Evolutionary conservation across 2,113 vertebrate species (phyloP).

Genomic region (Paramisgurnus dabryanus): DNA sequence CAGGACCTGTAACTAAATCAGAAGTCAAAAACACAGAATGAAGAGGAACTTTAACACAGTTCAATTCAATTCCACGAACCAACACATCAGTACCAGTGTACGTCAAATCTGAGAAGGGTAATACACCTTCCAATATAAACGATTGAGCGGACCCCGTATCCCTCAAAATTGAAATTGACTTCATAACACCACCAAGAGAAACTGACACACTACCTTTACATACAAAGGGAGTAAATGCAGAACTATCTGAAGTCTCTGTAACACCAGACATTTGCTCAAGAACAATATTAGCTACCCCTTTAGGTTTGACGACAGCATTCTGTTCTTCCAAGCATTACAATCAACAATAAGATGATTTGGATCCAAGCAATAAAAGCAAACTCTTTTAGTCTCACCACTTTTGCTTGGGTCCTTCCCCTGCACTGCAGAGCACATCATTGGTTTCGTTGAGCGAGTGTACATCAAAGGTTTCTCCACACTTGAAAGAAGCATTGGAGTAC

Average conservation of each 20-base stretch:
- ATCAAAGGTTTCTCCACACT: background rate
- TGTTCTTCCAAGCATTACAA: background rate
- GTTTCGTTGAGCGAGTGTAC: background rate
- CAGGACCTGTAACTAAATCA: slow-evolving; percentile 6
- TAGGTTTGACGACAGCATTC: background rate
- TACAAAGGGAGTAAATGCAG: slow-evolving; percentile 5
- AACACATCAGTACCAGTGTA: slow-evolving; percentile 9
- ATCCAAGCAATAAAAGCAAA: slow-evolving; percentile 16
- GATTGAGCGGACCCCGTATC: slow-evolving; percentile 10
- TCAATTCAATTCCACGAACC: slow-evolving; percentile 26
- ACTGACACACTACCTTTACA: slow-evolving; percentile 8
- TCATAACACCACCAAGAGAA: background rate
- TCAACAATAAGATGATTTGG: background rate
- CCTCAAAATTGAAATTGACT: background rate
- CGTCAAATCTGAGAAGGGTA: background rate
- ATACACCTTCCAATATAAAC: background rate
- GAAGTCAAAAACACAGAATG: background rate
- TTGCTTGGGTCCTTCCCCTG: background rate
- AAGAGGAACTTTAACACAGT: slow-evolving; percentile 1
- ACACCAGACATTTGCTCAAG: background rate
- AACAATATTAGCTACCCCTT: background rate
- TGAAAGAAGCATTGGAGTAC: background rate
- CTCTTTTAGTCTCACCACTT: background rate
- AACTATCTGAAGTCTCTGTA: background rate
- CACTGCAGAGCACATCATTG: too few relatives aligned